phyloP scores from a whole-genome alignment of 2,113 vertebrate species.

The Epinephelus lanceolatus region DNA sequence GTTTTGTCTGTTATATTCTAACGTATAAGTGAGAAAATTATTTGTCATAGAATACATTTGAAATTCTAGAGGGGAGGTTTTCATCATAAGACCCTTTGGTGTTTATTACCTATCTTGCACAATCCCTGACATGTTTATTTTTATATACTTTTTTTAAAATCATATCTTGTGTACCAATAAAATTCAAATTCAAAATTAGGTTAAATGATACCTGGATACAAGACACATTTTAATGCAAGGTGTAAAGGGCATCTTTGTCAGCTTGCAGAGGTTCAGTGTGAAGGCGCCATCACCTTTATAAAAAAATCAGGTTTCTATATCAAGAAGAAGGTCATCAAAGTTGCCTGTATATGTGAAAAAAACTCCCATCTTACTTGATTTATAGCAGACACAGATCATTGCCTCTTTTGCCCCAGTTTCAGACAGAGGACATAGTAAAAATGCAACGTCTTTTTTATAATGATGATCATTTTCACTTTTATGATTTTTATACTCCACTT shows the following conservation, averaged over 20 bases:
- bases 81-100: too few species aligned
- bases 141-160: too few species aligned
- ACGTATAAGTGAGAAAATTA: too few species aligned
- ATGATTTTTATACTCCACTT: neutral
- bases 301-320: constrained; percentile 9
- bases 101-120: too few species aligned
- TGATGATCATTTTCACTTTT: constrained; percentile 4
- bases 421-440: neutral
- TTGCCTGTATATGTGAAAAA: neutral
- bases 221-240: too few species aligned
- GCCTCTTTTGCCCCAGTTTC: constrained; percentile 4
- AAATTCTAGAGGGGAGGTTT: too few species aligned
- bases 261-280: neutral
- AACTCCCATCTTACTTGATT: constrained; percentile 33
- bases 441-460: neutral
- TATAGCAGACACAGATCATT: constrained; percentile 12
- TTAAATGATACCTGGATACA: too few species aligned
- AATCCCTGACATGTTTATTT: too few species aligned
- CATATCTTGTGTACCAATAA: too few species aligned
- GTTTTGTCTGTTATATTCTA: too few species aligned
- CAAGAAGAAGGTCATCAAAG: constrained; percentile 29
- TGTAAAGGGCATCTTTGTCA: neutral
- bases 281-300: neutral
- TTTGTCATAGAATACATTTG: too few species aligned
- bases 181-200: too few species aligned